Conservation (phyloP, 2,888 invertebrate species). For the Pilophorus perplexus region DNA sequence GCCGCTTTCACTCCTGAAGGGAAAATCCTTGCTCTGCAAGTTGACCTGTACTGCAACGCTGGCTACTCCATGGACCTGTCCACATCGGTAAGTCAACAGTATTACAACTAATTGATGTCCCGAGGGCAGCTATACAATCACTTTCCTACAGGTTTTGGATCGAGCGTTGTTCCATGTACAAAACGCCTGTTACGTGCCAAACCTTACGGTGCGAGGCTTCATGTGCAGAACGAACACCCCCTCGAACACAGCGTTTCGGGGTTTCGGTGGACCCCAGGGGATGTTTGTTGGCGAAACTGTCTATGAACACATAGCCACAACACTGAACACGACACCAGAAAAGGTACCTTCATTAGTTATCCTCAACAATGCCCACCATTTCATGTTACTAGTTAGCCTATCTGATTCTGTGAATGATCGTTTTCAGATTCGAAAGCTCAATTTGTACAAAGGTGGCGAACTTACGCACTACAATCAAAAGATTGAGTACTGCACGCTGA, state of each 20-base stretch:
- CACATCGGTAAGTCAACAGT: constrained; percentile 60
- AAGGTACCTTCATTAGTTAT: constrained; percentile 55
- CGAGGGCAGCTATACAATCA: too few species aligned
- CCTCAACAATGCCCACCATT: neutral
- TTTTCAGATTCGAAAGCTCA: constrained; percentile 58
- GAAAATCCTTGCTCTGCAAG: constrained; percentile 68
- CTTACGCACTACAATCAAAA: constrained; percentile 73
- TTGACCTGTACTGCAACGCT: constrained; percentile 75
- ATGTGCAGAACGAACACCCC: constrained; percentile 85
- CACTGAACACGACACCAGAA: constrained; percentile 62
- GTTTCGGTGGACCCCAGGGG: constrained; percentile 88
- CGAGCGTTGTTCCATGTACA: constrained; percentile 80
- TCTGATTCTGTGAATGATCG: neutral
- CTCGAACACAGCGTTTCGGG: constrained; percentile 90
- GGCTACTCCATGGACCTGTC: constrained; percentile 84
- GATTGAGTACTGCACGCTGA: constrained; percentile 69
- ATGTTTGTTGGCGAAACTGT: constrained; percentile 78
- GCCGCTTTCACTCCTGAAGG: constrained; percentile 75
- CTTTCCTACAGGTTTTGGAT: constrained; percentile 66
- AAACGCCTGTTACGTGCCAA: constrained; percentile 78
- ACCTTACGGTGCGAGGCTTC: constrained; percentile 67
- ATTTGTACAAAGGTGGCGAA: constrained; percentile 78
- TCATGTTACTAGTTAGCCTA: too few species aligned
- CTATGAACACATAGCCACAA: constrained; percentile 65
- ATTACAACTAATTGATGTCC: too few species aligned